These are phyloP conservation scores for Muntiacus muntjak DNA, from an alignment of 2,113 vertebrate genomes.

Conservation along the genomic window DNA sequence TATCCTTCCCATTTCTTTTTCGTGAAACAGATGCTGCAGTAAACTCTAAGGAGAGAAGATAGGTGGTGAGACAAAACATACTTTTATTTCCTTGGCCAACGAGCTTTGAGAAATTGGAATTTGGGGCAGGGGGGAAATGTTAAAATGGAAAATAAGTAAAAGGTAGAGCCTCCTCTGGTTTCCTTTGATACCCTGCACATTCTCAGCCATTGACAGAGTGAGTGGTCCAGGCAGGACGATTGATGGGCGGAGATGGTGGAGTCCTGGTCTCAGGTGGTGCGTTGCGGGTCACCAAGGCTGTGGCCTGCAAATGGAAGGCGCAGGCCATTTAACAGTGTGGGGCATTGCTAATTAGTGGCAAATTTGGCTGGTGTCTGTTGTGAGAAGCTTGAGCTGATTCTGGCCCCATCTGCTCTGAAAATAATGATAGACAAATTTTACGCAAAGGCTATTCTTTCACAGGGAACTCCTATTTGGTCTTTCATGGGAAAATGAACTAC, in stretches of 20 bases:
- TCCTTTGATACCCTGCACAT: constrained; percentile 36
- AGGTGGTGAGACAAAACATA: constrained; percentile 31
- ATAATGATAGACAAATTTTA: neutral
- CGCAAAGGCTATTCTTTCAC: neutral
- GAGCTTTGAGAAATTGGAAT: constrained; percentile 66
- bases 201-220: rapidly evolving
- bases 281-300: neutral
- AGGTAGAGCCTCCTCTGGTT: constrained; percentile 11
- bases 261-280: constrained; percentile 63
- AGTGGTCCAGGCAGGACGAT: neutral
- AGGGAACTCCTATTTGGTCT: constrained; percentile 10
- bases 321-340: constrained; percentile 41
- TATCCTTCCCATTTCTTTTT: neutral
- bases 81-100: neutral
- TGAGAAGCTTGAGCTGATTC: constrained; percentile 29
- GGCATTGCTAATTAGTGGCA: constrained; percentile 51
- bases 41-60: neutral
- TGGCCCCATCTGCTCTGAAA: constrained; percentile 70
- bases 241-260: neutral
- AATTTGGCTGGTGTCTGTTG: constrained; percentile 33
- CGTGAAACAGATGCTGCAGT: neutral
- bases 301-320: constrained; percentile 66
- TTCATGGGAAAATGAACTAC: neutral
- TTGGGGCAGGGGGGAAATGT: neutral
- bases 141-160: constrained; percentile 44